phyloP scores from a whole-genome alignment of 2,888 invertebrate species.

The Vesta saturnalis region DNA sequence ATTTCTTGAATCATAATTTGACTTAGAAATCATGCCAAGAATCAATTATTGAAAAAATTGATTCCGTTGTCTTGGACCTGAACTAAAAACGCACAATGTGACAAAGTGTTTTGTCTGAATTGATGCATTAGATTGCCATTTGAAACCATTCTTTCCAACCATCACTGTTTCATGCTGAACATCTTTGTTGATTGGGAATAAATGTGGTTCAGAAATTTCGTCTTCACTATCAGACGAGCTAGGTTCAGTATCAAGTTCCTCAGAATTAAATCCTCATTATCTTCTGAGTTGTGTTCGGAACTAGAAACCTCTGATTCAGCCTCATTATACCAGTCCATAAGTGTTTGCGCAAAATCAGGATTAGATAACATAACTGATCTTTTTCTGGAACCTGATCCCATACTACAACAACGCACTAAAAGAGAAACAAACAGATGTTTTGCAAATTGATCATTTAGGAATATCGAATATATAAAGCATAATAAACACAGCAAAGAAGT shows the following conservation, averaged over 20 bases:
- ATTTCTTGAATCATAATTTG: constrained; percentile 1
- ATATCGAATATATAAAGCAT: neutral
- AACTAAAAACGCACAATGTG: no score
- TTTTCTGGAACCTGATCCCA: neutral
- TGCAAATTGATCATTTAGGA: neutral
- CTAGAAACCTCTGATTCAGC: constrained; percentile 10
- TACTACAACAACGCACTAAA: neutral
- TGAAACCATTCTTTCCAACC: constrained; percentile 1
- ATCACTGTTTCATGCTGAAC: neutral
- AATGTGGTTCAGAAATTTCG: neutral
- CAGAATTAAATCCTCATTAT: constrained; percentile 10
- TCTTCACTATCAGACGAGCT: neutral
- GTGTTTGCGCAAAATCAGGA: constrained; percentile 7
- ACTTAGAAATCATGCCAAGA: neutral
- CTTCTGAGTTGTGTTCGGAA: constrained; percentile 12
- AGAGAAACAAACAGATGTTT: no score
- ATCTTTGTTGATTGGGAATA: neutral
- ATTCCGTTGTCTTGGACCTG: neutral
- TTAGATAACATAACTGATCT: neutral
- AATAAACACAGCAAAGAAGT: neutral
- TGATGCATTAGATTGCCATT: neutral
- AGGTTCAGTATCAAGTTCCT: neutral
- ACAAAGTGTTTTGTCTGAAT: neutral
- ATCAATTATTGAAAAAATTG: constrained; percentile 1
- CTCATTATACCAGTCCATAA: constrained; percentile 9